Conservation (phyloP, 2,797 vertebrate species). For the Falco berigora region DNA sequence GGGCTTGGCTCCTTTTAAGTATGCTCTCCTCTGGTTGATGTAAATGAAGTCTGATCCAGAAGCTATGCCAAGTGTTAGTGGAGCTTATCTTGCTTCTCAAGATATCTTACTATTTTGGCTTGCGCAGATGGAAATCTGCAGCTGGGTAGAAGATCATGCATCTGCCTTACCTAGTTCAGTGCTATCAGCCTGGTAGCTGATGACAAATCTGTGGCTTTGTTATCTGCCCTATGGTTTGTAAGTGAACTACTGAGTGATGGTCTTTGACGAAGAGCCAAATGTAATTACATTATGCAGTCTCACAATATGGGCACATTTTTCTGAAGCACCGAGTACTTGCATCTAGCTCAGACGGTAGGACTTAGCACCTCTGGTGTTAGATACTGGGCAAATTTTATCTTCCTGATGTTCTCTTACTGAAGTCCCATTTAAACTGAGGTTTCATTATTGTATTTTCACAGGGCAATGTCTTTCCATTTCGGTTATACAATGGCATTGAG, state of each 20-base stretch:
- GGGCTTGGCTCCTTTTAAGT: background rate
- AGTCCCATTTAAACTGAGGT: background rate
- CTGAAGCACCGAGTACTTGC: background rate
- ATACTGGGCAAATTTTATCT: background rate
- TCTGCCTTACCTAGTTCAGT: background rate
- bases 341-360: background rate
- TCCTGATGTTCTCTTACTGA: background rate
- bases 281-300: background rate
- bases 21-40: background rate
- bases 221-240: background rate
- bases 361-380: background rate
- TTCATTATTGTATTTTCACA: background rate
- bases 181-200: background rate
- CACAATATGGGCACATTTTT: background rate
- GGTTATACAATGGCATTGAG: background rate
- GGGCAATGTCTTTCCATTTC: background rate
- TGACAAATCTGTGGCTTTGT: background rate
- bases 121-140: background rate
- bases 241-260: background rate
- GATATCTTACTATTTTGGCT: background rate
- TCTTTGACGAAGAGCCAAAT: slow-evolving; percentile 2
- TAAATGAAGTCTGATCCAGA: background rate
- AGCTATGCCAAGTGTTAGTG: background rate
- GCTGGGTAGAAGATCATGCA: background rate
- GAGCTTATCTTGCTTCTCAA: background rate